Percentiles rank a stretch among this genome's conserved stretches.
Conservation (phyloP, 2,888 invertebrate genomes). For the Thecophora atra region DNA sequence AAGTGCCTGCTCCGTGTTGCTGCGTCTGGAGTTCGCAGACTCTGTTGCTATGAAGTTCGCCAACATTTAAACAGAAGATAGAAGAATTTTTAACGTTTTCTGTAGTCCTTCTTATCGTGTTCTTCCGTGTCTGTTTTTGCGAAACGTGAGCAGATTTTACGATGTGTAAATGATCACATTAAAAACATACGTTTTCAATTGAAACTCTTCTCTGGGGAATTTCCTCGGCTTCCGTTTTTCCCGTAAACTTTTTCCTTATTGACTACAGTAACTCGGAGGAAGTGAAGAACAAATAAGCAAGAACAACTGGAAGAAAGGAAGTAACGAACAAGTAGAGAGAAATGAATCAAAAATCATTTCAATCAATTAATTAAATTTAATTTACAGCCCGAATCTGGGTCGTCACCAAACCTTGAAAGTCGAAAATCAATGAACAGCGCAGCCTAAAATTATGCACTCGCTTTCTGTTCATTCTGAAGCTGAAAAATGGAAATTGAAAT, state of each 20-base stretch:
- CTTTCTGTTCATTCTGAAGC: too few species aligned
- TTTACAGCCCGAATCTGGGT: too few species aligned
- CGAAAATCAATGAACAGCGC: too few species aligned
- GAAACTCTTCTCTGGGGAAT: conserved; percentile 37
- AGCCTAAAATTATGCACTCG: too few species aligned
- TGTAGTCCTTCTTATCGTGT: background rate
- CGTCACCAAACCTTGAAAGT: too few species aligned
- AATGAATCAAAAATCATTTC: too few species aligned
- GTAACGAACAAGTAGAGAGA: too few species aligned
- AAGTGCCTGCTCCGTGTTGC: conserved; percentile 14
- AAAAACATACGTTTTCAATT: conserved; percentile 55
- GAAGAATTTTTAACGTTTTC: conserved; percentile 18
- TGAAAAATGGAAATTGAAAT: too few species aligned
- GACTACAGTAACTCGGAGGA: too few species aligned
- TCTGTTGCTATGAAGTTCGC: background rate
- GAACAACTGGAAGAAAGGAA: too few species aligned
- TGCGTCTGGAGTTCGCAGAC: background rate
- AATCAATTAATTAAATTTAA: too few species aligned
- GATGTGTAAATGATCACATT: conserved; percentile 41
- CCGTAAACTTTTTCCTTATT: background rate
- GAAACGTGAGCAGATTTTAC: conserved; percentile 56
- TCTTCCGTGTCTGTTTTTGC: conserved; percentile 37
- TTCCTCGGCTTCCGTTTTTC: background rate
- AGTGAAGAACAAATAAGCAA: too few species aligned
- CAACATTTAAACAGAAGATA: conserved; percentile 4